A percentile compares a stretch with the other conserved stretches of the same genome.
phyloP scores from a whole-genome alignment of 2,797 vertebrate genomes.

The Sebastes iracundus region DNA sequence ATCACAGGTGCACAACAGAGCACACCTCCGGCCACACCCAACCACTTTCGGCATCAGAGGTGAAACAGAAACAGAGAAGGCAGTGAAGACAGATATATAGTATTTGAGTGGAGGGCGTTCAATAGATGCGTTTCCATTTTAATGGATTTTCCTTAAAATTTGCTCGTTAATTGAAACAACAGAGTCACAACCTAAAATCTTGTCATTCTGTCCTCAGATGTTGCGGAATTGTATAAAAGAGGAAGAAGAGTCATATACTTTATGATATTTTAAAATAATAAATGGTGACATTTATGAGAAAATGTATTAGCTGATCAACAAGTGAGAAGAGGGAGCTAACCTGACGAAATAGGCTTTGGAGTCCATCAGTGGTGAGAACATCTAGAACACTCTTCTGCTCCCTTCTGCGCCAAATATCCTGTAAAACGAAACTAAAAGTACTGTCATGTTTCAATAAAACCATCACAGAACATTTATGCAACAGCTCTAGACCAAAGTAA shows the following conservation, averaged over 20 bases:
- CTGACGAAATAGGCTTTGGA: neutral
- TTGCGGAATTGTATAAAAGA: neutral
- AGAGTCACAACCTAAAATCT: neutral
- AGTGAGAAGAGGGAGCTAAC: neutral
- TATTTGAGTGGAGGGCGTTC: too few species aligned
- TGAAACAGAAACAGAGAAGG: too few species aligned
- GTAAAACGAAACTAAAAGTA: neutral
- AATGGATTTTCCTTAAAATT: too few species aligned
- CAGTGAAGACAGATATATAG: too few species aligned
- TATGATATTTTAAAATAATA: neutral
- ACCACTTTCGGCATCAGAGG: too few species aligned
- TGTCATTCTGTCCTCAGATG: neutral
- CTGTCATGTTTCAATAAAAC: slow-evolving; percentile 2
- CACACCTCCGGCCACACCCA: too few species aligned
- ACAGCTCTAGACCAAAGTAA: neutral
- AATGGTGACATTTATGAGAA: neutral
- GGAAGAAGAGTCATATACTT: neutral
- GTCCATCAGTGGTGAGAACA: neutral
- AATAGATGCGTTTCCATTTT: too few species aligned
- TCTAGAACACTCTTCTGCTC: neutral
- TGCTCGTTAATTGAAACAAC: too few species aligned
- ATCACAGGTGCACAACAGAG: too few species aligned
- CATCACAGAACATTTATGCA: neutral
- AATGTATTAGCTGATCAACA: neutral
- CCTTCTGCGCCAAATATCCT: neutral